Conservation (phyloP, 2,797 vertebrate genomes). For the Artibeus lituratus region DNA sequence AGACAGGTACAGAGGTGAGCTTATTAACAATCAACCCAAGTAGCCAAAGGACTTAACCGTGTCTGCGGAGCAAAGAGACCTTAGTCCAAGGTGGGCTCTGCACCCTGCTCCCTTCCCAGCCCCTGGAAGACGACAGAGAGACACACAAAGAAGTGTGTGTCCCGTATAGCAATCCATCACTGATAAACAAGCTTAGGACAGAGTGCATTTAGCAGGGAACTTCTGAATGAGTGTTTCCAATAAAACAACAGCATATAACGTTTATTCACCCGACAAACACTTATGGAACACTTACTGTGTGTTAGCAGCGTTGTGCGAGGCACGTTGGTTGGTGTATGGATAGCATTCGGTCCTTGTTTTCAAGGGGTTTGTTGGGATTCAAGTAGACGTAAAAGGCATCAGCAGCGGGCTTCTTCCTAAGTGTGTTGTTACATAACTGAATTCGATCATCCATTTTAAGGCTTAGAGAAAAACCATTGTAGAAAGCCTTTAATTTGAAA, state of each 20-base stretch:
- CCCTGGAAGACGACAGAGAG: background rate
- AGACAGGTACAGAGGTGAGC: background rate
- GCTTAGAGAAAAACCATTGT: slow-evolving; percentile 48
- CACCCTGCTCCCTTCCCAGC: background rate
- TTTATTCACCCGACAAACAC: background rate
- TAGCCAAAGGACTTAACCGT: background rate
- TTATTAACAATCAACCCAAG: background rate
- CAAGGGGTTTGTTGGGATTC: background rate
- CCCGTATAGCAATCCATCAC: background rate
- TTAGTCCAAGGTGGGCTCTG: background rate
- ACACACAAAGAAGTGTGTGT: background rate
- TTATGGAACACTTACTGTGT: background rate
- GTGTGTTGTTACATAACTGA: slow-evolving; percentile 19
- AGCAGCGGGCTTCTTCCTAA: background rate
- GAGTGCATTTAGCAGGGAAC: background rate
- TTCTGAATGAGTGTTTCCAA: background rate
- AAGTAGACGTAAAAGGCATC: background rate
- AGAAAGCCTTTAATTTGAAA: slow-evolving; percentile 70
- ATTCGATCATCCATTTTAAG: slow-evolving; percentile 54
- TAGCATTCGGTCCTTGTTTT: background rate
- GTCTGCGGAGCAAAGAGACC: background rate
- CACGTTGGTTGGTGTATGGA: fast-evolving
- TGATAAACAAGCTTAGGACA: background rate
- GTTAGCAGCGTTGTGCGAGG: background rate
- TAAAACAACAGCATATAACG: background rate